Conservation (phyloP, 1,140 invertebrate genomes). For the Hyles vespertilio region DNA sequence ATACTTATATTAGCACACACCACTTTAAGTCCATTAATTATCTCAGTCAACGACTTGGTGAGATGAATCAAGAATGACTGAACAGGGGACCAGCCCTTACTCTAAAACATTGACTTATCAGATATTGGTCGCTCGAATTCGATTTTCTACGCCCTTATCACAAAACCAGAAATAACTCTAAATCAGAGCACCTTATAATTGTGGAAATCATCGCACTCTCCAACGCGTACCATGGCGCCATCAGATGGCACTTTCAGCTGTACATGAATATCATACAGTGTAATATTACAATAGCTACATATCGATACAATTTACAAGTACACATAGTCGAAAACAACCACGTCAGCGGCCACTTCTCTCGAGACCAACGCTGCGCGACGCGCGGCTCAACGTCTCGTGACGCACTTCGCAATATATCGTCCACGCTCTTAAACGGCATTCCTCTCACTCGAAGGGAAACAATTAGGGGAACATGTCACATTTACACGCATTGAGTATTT, state of each 20-base stretch:
- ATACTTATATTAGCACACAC: slow-evolving; percentile 34
- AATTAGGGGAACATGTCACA: no score
- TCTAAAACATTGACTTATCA: slow-evolving; percentile 50
- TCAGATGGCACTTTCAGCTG: slow-evolving; percentile 60
- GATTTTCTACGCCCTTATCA: slow-evolving; percentile 60
- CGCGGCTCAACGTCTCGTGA: no score
- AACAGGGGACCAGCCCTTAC: slow-evolving; percentile 56
- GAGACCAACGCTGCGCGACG: neutral
- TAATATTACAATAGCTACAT: slow-evolving; percentile 58
- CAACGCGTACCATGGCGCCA: slow-evolving; percentile 51
- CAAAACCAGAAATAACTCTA: slow-evolving; percentile 69
- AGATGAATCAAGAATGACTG: slow-evolving; percentile 28
- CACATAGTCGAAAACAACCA: slow-evolving; percentile 51
- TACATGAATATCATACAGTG: slow-evolving; percentile 67
- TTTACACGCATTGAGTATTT: slow-evolving; percentile 47
- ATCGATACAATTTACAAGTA: slow-evolving; percentile 66
- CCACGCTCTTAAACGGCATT: slow-evolving; percentile 5
- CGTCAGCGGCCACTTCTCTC: slow-evolving; percentile 24
- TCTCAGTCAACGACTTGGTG: slow-evolving; percentile 9
- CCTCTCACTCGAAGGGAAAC: no score
- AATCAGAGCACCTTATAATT: slow-evolving; percentile 74
- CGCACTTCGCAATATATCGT: no score
- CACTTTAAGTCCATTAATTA: slow-evolving; percentile 9
- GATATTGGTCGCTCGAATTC: slow-evolving; percentile 62
- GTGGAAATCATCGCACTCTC: slow-evolving; percentile 66